phyloP scores from a whole-genome alignment of 2,888 invertebrate genomes.

The Tanypteryx hageni region DNA sequence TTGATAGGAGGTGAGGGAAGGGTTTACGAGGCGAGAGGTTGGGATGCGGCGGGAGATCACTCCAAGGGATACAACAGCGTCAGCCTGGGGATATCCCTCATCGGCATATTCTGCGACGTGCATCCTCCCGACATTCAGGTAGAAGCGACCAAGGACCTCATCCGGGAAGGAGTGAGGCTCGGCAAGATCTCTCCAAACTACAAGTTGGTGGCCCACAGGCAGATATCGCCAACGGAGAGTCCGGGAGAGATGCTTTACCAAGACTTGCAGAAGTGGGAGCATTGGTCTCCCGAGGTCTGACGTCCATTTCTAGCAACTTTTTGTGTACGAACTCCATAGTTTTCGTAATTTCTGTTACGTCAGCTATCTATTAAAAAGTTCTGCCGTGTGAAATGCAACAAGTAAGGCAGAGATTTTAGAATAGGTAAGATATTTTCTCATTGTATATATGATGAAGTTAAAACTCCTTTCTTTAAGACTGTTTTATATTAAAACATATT shows the following conservation, averaged over 20 bases:
- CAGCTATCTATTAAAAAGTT: no score
- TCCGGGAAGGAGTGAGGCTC: conserved; percentile 75
- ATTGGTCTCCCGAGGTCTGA: conserved; percentile 65
- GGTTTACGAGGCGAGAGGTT: conserved; percentile 50
- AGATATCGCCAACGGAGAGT: conserved; percentile 75
- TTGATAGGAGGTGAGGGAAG: conserved; percentile 46
- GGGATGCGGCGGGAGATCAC: conserved; percentile 42
- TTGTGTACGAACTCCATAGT: not conserved
- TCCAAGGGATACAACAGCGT: conserved; percentile 48
- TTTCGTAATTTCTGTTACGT: no score
- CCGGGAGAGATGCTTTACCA: conserved; percentile 70
- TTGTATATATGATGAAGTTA: no score
- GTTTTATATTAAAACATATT: no score
- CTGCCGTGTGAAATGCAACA: no score
- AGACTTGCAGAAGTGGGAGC: conserved; percentile 70
- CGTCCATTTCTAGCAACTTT: not conserved
- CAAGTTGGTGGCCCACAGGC: conserved; percentile 77
- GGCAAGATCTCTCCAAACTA: conserved; percentile 76
- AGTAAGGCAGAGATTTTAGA: no score
- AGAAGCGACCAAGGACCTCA: conserved; percentile 74
- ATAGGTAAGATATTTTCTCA: no score
- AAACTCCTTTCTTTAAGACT: no score
- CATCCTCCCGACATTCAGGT: conserved; percentile 36
- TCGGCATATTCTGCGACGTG: conserved; percentile 45
- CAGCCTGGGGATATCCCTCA: conserved; percentile 32